Base-by-base conservation (phyloP, 2,888 invertebrate species). In the Pollenia griseotomentosa region DNA sequence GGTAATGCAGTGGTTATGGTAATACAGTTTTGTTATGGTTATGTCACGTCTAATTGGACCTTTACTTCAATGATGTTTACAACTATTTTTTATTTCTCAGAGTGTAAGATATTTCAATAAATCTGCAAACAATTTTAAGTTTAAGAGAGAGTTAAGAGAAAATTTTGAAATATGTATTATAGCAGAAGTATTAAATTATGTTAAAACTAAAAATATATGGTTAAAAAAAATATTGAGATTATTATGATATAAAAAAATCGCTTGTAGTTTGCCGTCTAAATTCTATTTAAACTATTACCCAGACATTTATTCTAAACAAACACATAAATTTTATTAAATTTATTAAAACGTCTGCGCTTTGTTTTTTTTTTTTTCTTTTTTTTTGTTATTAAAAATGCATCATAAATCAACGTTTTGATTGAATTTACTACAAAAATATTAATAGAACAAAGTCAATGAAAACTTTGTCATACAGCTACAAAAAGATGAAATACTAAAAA, bases 381-480 rank as follows among this genome's bases (percentile, higher is more conserved):
- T 0, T 59, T 2, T 59, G 19, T 78, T 40, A 19, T 55, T 33
- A 51, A n/a, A 78, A 78, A 46, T 78, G 66, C 68, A 48, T 70
- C 70, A 33, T 42, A 61, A 53, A n/a, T 79, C 70, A 42, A 16
- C 6, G 12, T 42, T 78, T 71, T 80, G 80, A 71, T 71, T 80
- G 23, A 51, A 71, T 80, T 63, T 63, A 42, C n/a, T 55, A 12
- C 46, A 61, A 19, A 23, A 51, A 71, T 44, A 23, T 55, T 16
- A 55, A 70, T 70, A 79, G 59, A 79, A 79, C 53, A 81, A 33
- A 42, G 16, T 74, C 40, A 57, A 66, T 66, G 74, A 74, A 74
- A 81, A 55, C 55, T 19, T 33, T 33, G 33, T 0, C 33, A 33
- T 65, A 59, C 68, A 57, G 44, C 46, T 16, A 57, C 14, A 23